These are phyloP conservation scores for Drosophila paracracens DNA, from an alignment of 2,888 invertebrate species.

Conservation along the genomic window DNA sequence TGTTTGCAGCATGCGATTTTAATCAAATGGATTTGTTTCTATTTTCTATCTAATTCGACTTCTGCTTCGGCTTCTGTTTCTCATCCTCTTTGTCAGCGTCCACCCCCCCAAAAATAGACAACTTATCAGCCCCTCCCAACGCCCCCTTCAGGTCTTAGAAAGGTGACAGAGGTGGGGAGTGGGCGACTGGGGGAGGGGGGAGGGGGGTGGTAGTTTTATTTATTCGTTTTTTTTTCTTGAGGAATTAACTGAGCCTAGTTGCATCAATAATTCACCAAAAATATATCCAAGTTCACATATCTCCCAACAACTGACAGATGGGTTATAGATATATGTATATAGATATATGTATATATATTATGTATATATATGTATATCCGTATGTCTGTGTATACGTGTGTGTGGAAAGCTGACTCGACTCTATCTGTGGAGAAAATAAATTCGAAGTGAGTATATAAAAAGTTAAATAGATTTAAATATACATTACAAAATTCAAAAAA, in stretches of 20 bases:
- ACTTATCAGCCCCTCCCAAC: neutral
- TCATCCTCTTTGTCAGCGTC: constrained; percentile 20
- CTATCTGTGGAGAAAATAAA: neutral
- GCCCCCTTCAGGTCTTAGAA: neutral
- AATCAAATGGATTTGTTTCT: constrained; percentile 77
- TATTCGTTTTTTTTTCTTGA: constrained; percentile 52
- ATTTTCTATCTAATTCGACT: constrained; percentile 57
- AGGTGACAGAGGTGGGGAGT: constrained; percentile 27
- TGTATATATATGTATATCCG: neutral
- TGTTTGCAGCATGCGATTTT: constrained; percentile 41
- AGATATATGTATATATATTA: neutral
- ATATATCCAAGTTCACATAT: constrained; percentile 7
- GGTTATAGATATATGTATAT: neutral
- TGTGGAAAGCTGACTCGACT: neutral
- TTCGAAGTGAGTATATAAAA: neutral
- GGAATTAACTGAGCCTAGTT: constrained; percentile 52
- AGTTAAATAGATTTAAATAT: neutral
- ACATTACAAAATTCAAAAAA: neutral
- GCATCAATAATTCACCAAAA: constrained; percentile 43
- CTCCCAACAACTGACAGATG: constrained; percentile 3
- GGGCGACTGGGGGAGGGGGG: rapidly evolving
- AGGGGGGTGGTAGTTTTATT: constrained; percentile 34
- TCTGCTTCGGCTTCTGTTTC: neutral
- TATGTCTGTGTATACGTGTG: neutral
- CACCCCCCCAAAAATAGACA: constrained; percentile 60